Base-by-base conservation (phyloP, 2,113 vertebrate genomes). In the Brienomyrus brachyistius region DNA sequence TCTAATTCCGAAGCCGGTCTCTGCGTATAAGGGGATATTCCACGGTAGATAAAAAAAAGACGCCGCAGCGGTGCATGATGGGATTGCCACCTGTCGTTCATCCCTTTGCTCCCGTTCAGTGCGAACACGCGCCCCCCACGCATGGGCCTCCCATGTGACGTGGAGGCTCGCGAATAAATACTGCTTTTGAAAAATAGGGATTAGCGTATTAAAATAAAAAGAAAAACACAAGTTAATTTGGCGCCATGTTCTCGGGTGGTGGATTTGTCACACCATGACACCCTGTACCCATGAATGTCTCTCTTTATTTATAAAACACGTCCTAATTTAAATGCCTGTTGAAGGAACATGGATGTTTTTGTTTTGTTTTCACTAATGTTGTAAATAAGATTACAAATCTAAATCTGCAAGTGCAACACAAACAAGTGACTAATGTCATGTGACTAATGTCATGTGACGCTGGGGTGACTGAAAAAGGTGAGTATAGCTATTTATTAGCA, bases 1-100 rank as follows among this genome's bases (percentile, higher is more conserved):
- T 89, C 56, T 90, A 92, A 88, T 89, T 21, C 93, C 52, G 90
- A 89, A 89, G 83, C 59, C 90, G 21, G 87, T 89, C 86, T 90
- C 80, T 84, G 74, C 92, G 92, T 91, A 88, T 87, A 90, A 90
- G 50, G 70, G 82, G 5, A 13, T 0, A 50, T 88, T 77, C 54
- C 91, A 89, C 19, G 0, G 17, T 90, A 89, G 9, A 91, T 74
- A 90, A 85, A 90, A 90, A 90, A 45, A 59, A 89, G 10, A 43
- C 5, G 74, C 13, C 10, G 35, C 77, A 4, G 5, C 13, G n/a
- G 40, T 89, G 27, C 51, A 56, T 59, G 31, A 45, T 40, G 51
- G 88, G 87, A 62, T 19, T 88, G 87, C 56, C 15, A 7, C 27
- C 74, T 84, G 66, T 27, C n/a, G 45, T 23, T 48, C 47, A 40